These are phyloP conservation scores for Echiichthys vipera DNA, from an alignment of 2,797 vertebrate genomes.

Conservation along the genomic window DNA sequence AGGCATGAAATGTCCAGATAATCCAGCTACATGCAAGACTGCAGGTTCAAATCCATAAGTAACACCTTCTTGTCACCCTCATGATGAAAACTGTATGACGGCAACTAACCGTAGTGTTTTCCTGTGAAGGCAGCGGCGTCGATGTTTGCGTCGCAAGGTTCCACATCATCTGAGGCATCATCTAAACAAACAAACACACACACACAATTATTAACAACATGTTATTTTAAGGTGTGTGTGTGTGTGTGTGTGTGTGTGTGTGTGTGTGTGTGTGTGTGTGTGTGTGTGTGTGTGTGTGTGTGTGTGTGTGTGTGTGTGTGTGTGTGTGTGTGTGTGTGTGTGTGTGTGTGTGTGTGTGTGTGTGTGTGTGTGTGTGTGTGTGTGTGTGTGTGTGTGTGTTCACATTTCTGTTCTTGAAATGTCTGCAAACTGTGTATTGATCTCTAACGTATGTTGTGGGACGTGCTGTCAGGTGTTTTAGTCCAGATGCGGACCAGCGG, in stretches of 20 bases:
- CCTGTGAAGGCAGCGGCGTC: conserved; percentile 63
- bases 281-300: too few relatives aligned
- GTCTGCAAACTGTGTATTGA: background rate
- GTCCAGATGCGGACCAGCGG: conserved; percentile 85
- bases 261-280: too few relatives aligned
- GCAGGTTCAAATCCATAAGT: background rate
- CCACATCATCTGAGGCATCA: conserved; percentile 77
- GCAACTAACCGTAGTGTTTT: conserved; percentile 68
- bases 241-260: too few relatives aligned
- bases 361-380: too few relatives aligned
- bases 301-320: too few relatives aligned
- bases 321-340: too few relatives aligned
- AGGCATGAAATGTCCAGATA: too few relatives aligned
- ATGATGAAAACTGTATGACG: background rate
- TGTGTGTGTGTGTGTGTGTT: background rate
- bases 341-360: too few relatives aligned
- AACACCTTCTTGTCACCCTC: background rate
- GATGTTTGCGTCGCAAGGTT: conserved; percentile 60
- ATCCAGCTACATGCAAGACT: too few relatives aligned
- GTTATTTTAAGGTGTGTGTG: too few relatives aligned
- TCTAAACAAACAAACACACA: conserved; percentile 51
- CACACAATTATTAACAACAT: background rate
- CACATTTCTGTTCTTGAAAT: background rate
- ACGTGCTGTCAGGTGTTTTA: conserved; percentile 85
- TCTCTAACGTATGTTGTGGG: background rate